Conservation (phyloP, 2,888 invertebrate species). For the Andrena hattorfiana region DNA sequence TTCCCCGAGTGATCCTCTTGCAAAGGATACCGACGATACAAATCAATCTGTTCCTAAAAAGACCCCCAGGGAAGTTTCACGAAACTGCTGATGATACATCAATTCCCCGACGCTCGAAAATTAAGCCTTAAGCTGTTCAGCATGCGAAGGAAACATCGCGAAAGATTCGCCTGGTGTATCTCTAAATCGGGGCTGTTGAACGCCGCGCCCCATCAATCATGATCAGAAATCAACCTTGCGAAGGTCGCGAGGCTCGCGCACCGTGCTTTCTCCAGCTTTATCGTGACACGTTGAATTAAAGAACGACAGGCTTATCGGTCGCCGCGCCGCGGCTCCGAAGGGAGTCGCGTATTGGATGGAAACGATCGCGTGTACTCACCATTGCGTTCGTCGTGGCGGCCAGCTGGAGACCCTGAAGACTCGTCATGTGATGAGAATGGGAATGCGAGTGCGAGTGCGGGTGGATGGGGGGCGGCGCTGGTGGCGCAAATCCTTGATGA, state of each 20-base stretch:
- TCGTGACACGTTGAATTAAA: background rate
- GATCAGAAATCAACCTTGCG: conserved; percentile 8
- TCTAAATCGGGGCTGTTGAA: conserved; percentile 1
- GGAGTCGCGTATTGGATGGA: background rate
- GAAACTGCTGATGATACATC: background rate
- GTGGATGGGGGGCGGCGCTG: conserved; percentile 84
- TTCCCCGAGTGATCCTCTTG: too few species aligned
- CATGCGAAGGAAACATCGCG: background rate
- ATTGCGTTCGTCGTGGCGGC: conserved; percentile 88
- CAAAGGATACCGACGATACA: too few species aligned
- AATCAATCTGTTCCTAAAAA: background rate
- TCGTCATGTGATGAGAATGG: conserved; percentile 86
- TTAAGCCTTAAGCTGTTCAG: background rate
- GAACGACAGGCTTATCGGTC: conserved; percentile 2
- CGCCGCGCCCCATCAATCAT: background rate
- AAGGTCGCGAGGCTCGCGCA: background rate
- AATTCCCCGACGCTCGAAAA: background rate
- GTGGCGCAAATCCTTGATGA: conserved; percentile 84
- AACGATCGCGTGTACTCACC: conserved; percentile 84
- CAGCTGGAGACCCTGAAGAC: conserved; percentile 86
- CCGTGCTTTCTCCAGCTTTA: background rate
- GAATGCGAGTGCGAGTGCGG: conserved; percentile 85
- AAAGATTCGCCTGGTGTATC: background rate
- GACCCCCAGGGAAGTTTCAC: background rate
- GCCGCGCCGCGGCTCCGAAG: background rate